phyloP scores from a whole-genome alignment of 2,888 invertebrate genomes.

The Apodemia duryi region DNA sequence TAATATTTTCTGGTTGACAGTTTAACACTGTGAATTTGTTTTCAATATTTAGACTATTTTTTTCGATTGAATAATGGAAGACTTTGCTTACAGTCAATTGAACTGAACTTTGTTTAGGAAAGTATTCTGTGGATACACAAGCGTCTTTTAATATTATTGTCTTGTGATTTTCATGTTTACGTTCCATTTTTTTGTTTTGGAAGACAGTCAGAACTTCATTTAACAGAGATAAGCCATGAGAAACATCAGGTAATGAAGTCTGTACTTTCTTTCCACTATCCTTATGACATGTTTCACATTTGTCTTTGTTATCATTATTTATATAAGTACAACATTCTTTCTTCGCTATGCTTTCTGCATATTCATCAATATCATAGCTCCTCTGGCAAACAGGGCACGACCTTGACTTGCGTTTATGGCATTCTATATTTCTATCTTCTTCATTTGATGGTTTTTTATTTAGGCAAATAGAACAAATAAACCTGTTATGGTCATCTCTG shows the following conservation, averaged over 20 bases:
- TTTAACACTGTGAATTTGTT: slow-evolving; percentile 48
- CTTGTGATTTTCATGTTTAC: slow-evolving; percentile 36
- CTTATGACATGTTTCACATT: slow-evolving; percentile 15
- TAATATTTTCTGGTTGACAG: slow-evolving; percentile 42
- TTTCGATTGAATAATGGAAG: slow-evolving; percentile 49
- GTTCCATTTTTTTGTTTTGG: slow-evolving; percentile 49
- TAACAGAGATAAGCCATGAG: slow-evolving; percentile 50
- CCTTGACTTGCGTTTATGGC: slow-evolving; percentile 35
- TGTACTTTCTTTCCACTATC: slow-evolving; percentile 43
- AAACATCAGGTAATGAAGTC: slow-evolving; percentile 46
- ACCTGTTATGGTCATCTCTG: slow-evolving; percentile 34
- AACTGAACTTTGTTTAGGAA: slow-evolving; percentile 28
- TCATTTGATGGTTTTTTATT: slow-evolving; percentile 37
- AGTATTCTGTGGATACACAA: slow-evolving; percentile 44
- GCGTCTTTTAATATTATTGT: slow-evolving; percentile 48
- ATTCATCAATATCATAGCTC: slow-evolving; percentile 26
- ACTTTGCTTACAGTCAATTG: slow-evolving; percentile 43
- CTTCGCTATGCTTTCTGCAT: slow-evolving; percentile 20
- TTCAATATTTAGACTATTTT: slow-evolving; percentile 33
- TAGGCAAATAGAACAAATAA: slow-evolving; percentile 56
- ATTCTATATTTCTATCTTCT: slow-evolving; percentile 27
- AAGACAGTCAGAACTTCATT: slow-evolving; percentile 64
- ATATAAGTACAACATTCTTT: slow-evolving; percentile 21
- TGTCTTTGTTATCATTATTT: slow-evolving; percentile 20
- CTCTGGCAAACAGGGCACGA: slow-evolving; percentile 47